These are phyloP conservation scores for Limanda limanda DNA, from an alignment of 2,113 vertebrate species.

Conservation along the genomic window DNA sequence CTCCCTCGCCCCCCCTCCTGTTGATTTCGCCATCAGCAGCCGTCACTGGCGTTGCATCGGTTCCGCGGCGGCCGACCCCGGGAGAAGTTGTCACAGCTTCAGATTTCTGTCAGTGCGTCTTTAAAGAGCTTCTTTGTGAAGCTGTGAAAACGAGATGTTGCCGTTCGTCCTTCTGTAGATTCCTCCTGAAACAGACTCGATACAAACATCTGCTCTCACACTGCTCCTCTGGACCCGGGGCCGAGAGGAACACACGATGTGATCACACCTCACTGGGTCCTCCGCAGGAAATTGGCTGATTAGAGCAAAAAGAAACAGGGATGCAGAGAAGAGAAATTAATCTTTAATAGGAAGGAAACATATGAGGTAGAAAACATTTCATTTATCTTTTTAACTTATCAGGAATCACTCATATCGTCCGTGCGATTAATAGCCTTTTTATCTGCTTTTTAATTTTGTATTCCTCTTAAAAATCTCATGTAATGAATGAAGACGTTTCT, in stretches of 20 bases:
- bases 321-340: neutral
- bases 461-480: no score
- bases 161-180: constrained; percentile 24
- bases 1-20: neutral
- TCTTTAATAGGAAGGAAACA: no score
- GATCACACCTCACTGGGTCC: neutral
- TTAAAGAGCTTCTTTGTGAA: constrained; percentile 42
- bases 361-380: neutral
- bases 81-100: constrained; percentile 28
- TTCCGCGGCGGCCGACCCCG: neutral
- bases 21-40: neutral
- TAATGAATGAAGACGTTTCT: neutral
- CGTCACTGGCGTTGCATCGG: no score
- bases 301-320: neutral
- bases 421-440: no score
- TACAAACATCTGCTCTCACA: neutral
- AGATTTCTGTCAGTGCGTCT: constrained; percentile 38
- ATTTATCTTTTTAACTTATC: no score
- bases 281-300: neutral
- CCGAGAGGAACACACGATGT: neutral
- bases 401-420: no score
- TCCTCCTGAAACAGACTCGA: neutral
- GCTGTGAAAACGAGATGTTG: constrained; percentile 33
- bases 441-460: no score
- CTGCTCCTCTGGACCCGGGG: neutral